Evolutionary conservation across 2,888 invertebrate genomes (phyloP).

Genomic region (Spilosoma lubricipeda): DNA sequence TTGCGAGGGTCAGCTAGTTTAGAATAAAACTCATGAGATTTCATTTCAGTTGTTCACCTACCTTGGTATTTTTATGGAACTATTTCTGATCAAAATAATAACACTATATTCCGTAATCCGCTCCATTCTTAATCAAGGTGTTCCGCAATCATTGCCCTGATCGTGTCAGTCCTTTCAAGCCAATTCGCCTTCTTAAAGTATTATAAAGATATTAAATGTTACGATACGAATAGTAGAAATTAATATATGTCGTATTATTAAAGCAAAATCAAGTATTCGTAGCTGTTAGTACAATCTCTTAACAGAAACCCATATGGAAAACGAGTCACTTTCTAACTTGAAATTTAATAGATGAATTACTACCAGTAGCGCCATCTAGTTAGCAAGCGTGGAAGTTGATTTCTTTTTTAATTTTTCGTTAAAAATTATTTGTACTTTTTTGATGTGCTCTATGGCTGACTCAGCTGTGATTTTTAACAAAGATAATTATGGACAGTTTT

Average conservation of each 20-base stretch:
- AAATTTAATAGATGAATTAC: neutral
- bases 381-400: too few species aligned
- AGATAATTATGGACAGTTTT: too few species aligned
- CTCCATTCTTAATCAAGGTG: neutral
- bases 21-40: too few species aligned
- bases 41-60: neutral
- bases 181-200: neutral
- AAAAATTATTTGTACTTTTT: too few species aligned
- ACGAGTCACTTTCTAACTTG: constrained; percentile 16
- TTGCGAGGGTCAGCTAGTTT: too few species aligned
- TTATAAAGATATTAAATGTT: neutral
- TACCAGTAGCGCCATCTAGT: too few species aligned
- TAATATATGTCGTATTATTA: neutral
- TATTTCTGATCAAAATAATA: neutral
- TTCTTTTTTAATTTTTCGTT: neutral
- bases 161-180: too few species aligned
- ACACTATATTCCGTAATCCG: neutral
- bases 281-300: neutral
- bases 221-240: neutral
- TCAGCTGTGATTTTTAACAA: too few species aligned
- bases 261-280: neutral
- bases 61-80: neutral
- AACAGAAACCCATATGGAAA: neutral
- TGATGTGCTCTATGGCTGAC: too few species aligned
- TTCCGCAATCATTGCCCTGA: too few species aligned